Conservation (phyloP, 2,113 vertebrate species). For the Sciurus niger region DNA sequence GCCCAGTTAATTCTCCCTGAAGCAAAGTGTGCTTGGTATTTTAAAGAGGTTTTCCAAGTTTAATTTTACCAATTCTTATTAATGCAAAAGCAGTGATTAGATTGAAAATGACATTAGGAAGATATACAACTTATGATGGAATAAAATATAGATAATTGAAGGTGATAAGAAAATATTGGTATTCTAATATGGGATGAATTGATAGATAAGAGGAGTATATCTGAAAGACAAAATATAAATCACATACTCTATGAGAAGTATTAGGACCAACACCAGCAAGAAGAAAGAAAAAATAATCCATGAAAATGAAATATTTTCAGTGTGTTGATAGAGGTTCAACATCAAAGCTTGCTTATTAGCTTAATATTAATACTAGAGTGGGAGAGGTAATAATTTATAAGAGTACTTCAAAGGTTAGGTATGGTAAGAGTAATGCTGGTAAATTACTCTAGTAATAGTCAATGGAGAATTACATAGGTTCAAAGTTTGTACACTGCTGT, state of each 20-base stretch:
- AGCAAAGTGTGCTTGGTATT: background rate
- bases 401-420: background rate
- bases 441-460: background rate
- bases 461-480: background rate
- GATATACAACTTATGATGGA: background rate
- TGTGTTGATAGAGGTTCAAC: background rate
- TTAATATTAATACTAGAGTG: slow-evolving; percentile 7
- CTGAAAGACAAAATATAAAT: background rate
- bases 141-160: slow-evolving; percentile 13
- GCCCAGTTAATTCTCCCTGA: slow-evolving; percentile 22
- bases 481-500: background rate
- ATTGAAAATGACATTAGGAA: slow-evolving; percentile 3
- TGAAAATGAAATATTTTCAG: background rate
- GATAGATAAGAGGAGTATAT: background rate
- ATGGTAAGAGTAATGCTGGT: background rate
- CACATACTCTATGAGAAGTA: background rate
- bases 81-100: background rate
- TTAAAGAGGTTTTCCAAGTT: slow-evolving; percentile 35
- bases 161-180: background rate
- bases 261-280: background rate
- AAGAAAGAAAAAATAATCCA: background rate
- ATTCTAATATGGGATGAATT: background rate
- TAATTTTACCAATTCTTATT: background rate
- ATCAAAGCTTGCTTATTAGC: background rate
- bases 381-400: background rate